Evolutionary conservation across 2,888 invertebrate species (phyloP).

Genomic region (Amblyteles armatorius): DNA sequence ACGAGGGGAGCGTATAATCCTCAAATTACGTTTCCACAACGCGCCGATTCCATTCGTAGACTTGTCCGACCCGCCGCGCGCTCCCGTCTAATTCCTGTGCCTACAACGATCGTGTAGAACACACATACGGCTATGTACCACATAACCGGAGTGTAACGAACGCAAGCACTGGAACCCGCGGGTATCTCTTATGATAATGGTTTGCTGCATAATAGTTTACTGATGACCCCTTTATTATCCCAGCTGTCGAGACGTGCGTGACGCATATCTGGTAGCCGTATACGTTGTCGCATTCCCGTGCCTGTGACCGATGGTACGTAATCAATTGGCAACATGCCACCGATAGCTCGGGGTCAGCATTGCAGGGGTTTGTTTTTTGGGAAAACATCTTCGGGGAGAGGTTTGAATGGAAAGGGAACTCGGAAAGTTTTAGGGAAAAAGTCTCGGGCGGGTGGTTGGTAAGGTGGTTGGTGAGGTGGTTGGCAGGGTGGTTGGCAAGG

Average conservation of each 20-base stretch:
- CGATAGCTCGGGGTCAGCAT: not conserved
- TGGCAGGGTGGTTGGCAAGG: too few relatives aligned
- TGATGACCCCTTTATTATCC: conserved; percentile 71
- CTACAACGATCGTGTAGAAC: not conserved
- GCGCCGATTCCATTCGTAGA: conserved; percentile 72
- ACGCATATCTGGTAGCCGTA: conserved; percentile 1
- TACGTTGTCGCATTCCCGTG: not conserved
- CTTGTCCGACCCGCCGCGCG: conserved; percentile 11
- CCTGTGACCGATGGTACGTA: not conserved
- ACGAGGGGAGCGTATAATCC: conserved; percentile 79
- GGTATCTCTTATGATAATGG: conserved; percentile 71
- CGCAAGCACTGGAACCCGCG: conserved; percentile 20
- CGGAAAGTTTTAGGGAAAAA: conserved; percentile 1
- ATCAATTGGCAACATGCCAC: conserved; percentile 1
- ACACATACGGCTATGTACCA: conserved; percentile 2
- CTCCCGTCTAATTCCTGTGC: conserved; percentile 13
- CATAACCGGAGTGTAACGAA: not conserved
- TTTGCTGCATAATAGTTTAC: conserved; percentile 78
- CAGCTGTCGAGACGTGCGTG: not conserved
- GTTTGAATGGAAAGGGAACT: not conserved
- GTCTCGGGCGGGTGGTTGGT: too few relatives aligned
- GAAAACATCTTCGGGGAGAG: not conserved
- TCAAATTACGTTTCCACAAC: conserved; percentile 78
- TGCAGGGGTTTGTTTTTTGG: not conserved
- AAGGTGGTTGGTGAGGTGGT: too few relatives aligned